These are phyloP conservation scores for Oreocharis arfaki DNA, from an alignment of 2,113 vertebrate genomes.

Conservation along the genomic window DNA sequence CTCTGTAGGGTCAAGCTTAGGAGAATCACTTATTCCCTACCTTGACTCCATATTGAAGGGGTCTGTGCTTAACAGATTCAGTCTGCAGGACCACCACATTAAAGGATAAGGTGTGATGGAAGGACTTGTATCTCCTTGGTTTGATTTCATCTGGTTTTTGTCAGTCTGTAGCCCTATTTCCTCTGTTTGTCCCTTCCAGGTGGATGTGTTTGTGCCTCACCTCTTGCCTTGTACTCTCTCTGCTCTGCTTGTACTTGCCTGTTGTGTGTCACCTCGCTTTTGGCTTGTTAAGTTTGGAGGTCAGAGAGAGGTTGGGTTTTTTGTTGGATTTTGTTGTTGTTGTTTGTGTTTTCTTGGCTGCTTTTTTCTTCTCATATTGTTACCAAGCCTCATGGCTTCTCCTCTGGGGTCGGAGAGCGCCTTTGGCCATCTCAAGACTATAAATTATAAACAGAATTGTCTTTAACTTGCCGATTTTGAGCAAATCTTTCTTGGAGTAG, in stretches of 20 bases:
- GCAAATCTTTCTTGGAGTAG: background rate
- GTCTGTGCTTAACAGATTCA: background rate
- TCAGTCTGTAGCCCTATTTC: background rate
- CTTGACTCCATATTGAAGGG: fast-evolving
- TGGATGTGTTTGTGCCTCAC: background rate
- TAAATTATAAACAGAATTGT: background rate
- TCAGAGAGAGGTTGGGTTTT: background rate
- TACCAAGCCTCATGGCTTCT: background rate
- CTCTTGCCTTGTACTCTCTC: background rate
- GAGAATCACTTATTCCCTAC: background rate
- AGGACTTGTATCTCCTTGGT: background rate
- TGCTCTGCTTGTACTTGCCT: background rate
- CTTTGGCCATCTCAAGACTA: background rate
- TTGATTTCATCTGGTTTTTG: background rate
- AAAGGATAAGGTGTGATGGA: background rate
- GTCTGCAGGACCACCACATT: background rate
- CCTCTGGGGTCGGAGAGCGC: background rate
- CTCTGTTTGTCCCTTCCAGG: background rate
- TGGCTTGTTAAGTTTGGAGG: background rate
- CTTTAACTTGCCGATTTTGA: slow-evolving; percentile 8
- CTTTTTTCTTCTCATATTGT: background rate
- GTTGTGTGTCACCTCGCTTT: background rate
- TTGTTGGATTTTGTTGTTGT: background rate
- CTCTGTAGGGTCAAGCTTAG: background rate
- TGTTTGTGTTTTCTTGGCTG: background rate